Evolutionary conservation across 2,113 vertebrate genomes (phyloP).

Genomic region (Micronycteris hirsuta): DNA sequence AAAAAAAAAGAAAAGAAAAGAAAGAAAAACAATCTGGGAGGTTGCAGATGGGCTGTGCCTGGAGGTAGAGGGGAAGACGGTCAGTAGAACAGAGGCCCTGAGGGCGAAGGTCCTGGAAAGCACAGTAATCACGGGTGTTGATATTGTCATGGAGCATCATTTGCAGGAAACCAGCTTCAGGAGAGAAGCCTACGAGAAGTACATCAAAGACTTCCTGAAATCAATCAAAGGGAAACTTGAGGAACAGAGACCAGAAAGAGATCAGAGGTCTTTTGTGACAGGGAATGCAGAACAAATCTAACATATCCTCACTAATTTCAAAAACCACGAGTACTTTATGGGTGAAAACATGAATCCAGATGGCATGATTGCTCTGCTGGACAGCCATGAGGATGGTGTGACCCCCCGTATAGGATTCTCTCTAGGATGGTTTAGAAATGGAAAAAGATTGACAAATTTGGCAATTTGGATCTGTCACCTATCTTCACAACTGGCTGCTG

Average conservation of each 20-base stretch:
- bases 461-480: no score
- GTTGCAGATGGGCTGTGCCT: background rate
- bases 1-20: no score
- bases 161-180: slow-evolving; percentile 78
- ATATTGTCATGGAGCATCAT: slow-evolving; percentile 89
- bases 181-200: background rate
- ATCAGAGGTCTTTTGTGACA: background rate
- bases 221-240: background rate
- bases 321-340: no score
- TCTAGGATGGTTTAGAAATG: no score
- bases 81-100: slow-evolving; percentile 23
- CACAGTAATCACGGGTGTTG: slow-evolving; percentile 81
- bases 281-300: background rate
- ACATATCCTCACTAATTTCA: background rate
- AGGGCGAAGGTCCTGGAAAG: slow-evolving; percentile 77
- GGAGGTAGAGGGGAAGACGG: background rate
- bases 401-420: no score
- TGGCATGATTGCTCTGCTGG: no score
- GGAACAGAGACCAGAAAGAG: background rate
- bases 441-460: no score
- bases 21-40: background rate
- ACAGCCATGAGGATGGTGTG: no score
- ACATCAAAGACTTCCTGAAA: background rate
- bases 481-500: no score
- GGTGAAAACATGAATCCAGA: no score